Conservation (phyloP, 2,888 invertebrate species). For the Andrena flavipes region DNA sequence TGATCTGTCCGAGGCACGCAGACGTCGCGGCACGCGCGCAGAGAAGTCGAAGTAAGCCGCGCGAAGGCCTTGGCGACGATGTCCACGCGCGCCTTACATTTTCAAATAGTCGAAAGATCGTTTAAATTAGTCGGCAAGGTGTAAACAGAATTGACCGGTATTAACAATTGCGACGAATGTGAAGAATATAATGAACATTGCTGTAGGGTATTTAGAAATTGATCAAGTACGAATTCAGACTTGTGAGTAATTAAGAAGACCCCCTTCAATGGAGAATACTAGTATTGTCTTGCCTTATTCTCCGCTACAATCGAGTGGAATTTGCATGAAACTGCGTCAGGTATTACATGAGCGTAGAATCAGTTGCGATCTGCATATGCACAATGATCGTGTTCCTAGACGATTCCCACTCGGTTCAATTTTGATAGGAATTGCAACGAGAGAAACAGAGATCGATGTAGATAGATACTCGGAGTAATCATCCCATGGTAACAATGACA, state of each 20-base stretch:
- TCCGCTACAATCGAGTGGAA: neutral
- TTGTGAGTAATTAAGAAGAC: too few species aligned
- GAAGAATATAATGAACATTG: neutral
- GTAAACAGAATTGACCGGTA: neutral
- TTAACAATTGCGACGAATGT: neutral
- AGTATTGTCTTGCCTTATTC: too few species aligned
- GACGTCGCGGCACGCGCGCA: constrained; percentile 19
- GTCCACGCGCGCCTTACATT: constrained; percentile 32
- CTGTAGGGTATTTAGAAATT: neutral
- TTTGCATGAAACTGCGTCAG: neutral
- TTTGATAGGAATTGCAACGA: too few species aligned
- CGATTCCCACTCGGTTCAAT: too few species aligned
- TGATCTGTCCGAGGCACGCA: constrained; percentile 10
- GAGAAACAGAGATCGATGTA: too few species aligned
- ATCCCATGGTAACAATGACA: too few species aligned
- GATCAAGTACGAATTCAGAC: too few species aligned
- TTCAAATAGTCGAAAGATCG: neutral
- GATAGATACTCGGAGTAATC: too few species aligned
- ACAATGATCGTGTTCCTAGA: too few species aligned
- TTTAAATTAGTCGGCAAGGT: neutral
- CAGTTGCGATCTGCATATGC: too few species aligned
- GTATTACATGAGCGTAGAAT: too few species aligned
- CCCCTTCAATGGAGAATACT: too few species aligned
- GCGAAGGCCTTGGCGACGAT: constrained; percentile 46
- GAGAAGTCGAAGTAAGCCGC: constrained; percentile 33